A percentile compares a stretch with the other conserved stretches of the same genome.
These are phyloP conservation scores for Poecile atricapillus DNA, from an alignment of 2,113 vertebrate genomes.

Conservation along the genomic window DNA sequence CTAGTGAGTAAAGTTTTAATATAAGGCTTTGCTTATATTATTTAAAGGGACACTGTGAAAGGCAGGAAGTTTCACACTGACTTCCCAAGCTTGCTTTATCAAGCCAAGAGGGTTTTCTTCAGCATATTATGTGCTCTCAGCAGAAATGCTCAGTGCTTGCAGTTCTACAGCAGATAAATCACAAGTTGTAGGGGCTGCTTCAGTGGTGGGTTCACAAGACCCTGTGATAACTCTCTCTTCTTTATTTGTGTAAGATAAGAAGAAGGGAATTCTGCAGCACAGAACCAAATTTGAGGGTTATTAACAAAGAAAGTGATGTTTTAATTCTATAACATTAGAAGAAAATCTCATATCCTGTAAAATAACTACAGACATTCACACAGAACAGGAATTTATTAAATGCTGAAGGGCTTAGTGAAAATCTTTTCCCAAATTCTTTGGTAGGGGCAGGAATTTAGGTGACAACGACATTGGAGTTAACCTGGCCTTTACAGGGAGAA, in stretches of 20 bases:
- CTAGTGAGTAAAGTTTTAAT: background rate
- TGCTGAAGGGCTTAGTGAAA: background rate
- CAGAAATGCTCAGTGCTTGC: background rate
- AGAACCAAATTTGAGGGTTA: background rate
- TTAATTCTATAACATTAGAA: background rate
- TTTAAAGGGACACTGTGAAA: background rate
- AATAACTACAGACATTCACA: background rate
- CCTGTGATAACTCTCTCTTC: background rate
- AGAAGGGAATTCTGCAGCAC: background rate
- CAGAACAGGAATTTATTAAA: background rate
- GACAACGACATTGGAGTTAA: background rate
- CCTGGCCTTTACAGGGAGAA: background rate
- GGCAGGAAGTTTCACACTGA: background rate
- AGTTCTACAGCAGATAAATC: background rate
- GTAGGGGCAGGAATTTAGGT: background rate
- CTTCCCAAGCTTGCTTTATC: background rate
- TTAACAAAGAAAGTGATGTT: background rate
- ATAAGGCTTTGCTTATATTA: slow-evolving; percentile 39
- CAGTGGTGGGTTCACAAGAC: background rate
- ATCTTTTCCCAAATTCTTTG: background rate
- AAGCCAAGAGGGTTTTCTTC: background rate
- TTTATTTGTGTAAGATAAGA: background rate
- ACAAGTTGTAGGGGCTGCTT: background rate
- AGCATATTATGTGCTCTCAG: background rate
- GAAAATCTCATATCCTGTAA: background rate